A percentile compares a stretch with the other conserved stretches of the same genome.
phyloP scores from a whole-genome alignment of 2,888 invertebrate genomes.

The Bursaphelenchus okinawaensis region DNA sequence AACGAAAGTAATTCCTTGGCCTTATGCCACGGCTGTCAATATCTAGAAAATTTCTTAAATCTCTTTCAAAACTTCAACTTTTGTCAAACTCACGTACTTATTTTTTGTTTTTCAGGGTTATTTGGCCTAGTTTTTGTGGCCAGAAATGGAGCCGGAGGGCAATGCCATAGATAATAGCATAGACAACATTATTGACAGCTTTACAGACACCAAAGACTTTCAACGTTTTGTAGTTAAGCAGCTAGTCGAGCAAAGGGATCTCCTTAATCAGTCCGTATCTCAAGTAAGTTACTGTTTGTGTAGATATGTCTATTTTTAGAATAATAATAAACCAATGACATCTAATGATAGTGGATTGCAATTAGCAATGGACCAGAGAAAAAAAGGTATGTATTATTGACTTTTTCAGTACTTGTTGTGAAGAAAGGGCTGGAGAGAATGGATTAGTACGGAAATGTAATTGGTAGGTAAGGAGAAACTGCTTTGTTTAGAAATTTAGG shows the following conservation, averaged over 20 bases:
- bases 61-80: too few relatives aligned
- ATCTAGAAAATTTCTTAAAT: background rate
- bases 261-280: background rate
- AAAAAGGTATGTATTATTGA: too few relatives aligned
- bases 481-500: too few relatives aligned
- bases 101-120: background rate
- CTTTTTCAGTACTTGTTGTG: too few relatives aligned
- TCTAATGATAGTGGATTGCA: too few relatives aligned
- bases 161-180: background rate
- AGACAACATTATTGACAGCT: background rate
- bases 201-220: background rate
- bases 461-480: too few relatives aligned
- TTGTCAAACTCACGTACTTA: background rate
- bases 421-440: too few relatives aligned
- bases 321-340: too few relatives aligned
- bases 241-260: background rate
- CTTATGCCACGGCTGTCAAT: background rate
- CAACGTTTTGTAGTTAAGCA: background rate
- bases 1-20: background rate
- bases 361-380: too few relatives aligned
- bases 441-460: too few relatives aligned
- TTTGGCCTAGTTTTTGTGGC: background rate
- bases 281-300: too few relatives aligned
- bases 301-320: background rate
- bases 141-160: background rate